Conservation (phyloP, 1,140 invertebrate species). For the Adoxophyes honmai region DNA sequence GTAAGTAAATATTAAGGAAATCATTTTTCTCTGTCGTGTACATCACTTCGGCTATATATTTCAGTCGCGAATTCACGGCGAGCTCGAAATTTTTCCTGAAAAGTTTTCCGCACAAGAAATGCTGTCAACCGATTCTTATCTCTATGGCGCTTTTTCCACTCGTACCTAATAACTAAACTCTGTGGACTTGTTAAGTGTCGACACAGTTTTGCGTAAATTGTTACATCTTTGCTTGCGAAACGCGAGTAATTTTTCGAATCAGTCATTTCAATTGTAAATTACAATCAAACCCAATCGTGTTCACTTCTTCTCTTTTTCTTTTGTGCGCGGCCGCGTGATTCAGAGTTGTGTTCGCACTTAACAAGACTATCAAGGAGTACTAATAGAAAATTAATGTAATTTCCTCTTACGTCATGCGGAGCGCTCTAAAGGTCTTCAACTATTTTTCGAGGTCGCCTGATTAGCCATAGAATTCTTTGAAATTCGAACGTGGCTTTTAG, state of each 20-base stretch:
- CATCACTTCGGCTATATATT: neutral
- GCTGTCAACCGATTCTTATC: constrained; percentile 10
- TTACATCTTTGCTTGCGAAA: constrained; percentile 8
- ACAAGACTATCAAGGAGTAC: constrained; percentile 10
- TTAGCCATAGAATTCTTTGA: constrained; percentile 2
- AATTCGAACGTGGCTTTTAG: constrained; percentile 34
- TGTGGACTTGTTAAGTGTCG: constrained; percentile 3
- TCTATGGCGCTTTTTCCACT: constrained; percentile 7
- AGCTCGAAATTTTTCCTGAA: neutral
- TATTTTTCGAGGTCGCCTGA: constrained; percentile 4
- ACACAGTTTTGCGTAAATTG: constrained; percentile 10
- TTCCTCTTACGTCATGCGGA: constrained; percentile 1
- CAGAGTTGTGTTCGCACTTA: neutral
- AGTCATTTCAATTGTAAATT: constrained; percentile 3
- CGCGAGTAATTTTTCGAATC: neutral
- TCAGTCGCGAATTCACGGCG: neutral
- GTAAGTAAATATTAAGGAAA: constrained; percentile 13
- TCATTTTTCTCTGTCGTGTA: neutral
- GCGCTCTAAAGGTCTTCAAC: neutral
- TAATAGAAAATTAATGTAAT: constrained; percentile 14
- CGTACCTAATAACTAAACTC: neutral
- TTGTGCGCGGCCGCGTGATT: constrained; percentile 1
- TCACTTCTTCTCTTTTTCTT: constrained; percentile 6
- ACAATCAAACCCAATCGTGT: neutral
- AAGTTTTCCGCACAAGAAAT: constrained; percentile 8